Base-by-base conservation (phyloP, 2,888 invertebrate genomes). In the Nudaria mundana region DNA sequence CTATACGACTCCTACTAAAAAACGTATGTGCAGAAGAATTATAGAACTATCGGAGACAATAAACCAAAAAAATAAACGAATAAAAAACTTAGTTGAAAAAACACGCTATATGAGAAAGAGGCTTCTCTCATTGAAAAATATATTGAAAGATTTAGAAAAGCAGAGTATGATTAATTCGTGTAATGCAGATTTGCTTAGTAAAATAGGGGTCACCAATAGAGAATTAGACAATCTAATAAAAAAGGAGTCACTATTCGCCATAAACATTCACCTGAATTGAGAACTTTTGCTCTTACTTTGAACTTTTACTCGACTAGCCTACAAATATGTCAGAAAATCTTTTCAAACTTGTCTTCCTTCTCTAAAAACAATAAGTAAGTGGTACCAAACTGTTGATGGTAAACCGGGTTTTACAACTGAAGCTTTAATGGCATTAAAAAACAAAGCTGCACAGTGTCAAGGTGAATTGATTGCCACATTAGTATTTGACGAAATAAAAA, bases 341-440 rank as follows among this genome's bases (percentile, higher is more conserved):
- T 49, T 49, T 37, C 22, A 24, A 1, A 45, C 42, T 1, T 39
- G 42, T 30, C 20, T 45, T 6, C 48, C 45, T 8, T n/a, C 31
- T 2, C 25, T 37, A 15, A 10, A 15, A 8, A 50, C 49, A 0
- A 12, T 45, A 11, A 22, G 18, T 6, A 49, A 37, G 20, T 49
- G 46, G 42, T 43, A 40, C 18, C 32, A 36, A 23, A 22, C 22
- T 14, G 11, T 44, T 7, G 36, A 44, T 10, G 44, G 37, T 3
- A 18, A 24, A 14, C 23, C 30, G 8, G 37, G 37, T 3, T 37
- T 37, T 23, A 37, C 37, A 2, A 30, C 28, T 7, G 37, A 37
- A 30, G 29, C 37, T 2, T 37, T 37, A 3, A 13, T 3, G 2
- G 30, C 30, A 3, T 23, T 37, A 30, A 29, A 25, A 18, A 11